phyloP scores from a whole-genome alignment of 23 tunicate genomes.

The Trididemnum clinides region DNA sequence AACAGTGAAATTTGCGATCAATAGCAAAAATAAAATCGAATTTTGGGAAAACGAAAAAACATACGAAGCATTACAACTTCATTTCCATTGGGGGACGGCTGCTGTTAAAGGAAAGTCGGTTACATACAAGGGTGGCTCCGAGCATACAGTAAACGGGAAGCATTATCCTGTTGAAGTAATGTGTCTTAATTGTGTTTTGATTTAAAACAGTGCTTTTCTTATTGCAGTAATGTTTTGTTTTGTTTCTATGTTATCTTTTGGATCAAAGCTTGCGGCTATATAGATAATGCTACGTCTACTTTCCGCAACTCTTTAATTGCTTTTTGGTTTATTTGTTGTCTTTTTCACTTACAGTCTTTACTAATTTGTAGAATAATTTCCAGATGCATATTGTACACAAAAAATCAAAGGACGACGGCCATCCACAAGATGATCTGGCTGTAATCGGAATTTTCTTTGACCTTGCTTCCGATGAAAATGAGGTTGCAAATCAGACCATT shows the following conservation, averaged over 20 bases:
- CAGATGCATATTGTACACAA: slow-evolving; percentile 92
- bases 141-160: slow-evolving; percentile 65
- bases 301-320: too few relatives aligned
- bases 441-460: slow-evolving; percentile 73
- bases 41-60: neutral
- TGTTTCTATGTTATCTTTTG: too few relatives aligned
- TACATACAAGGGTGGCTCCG: slow-evolving; percentile 63
- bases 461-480: neutral
- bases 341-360: too few relatives aligned
- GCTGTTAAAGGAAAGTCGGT: neutral
- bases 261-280: too few relatives aligned
- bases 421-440: slow-evolving; percentile 35
- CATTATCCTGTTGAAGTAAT: slow-evolving; percentile 83
- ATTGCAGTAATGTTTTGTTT: too few relatives aligned
- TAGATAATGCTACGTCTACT: too few relatives aligned
- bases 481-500: neutral
- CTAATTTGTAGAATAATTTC: too few relatives aligned
- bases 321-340: too few relatives aligned
- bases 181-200: neutral
- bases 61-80: slow-evolving; percentile 64
- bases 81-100: slow-evolving; percentile 86
- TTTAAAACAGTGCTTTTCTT: too few relatives aligned
- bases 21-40: too few relatives aligned
- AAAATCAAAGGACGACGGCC: slow-evolving; percentile 2
- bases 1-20: too few relatives aligned